Conservation (phyloP, 2,888 invertebrate species). For the Trichopria drosophilae region DNA sequence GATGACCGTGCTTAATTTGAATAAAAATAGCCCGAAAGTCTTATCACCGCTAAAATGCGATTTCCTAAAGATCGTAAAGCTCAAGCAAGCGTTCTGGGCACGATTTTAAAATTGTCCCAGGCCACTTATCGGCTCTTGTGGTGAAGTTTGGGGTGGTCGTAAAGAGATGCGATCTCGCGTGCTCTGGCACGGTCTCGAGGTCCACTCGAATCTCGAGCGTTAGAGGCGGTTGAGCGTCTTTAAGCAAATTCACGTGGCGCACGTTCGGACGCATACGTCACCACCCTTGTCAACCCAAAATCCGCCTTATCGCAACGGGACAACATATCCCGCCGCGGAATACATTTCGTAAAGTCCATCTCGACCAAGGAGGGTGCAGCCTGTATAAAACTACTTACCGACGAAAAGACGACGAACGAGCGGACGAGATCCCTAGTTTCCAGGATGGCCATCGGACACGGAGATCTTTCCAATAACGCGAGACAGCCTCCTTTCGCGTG, state of each 20-base stretch:
- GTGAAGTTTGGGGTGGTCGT: constrained; percentile 8
- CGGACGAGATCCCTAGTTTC: background rate
- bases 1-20: too few relatives aligned
- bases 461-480: too few relatives aligned
- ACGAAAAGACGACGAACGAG: background rate
- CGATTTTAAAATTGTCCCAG: constrained; percentile 26
- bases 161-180: constrained; percentile 25
- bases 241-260: constrained; percentile 28
- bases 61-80: constrained; percentile 25
- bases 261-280: constrained; percentile 28
- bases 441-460: too few relatives aligned
- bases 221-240: constrained; percentile 1
- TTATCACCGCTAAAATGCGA: constrained; percentile 29
- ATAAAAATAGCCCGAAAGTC: constrained; percentile 11
- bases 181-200: background rate
- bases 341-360: constrained; percentile 29
- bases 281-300: constrained; percentile 36
- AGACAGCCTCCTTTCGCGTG: too few relatives aligned
- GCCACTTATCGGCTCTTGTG: constrained; percentile 21
- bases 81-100: too few relatives aligned
- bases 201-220: background rate
- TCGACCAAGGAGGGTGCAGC: too few relatives aligned
- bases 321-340: constrained; percentile 27
- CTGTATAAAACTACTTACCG: too few relatives aligned
- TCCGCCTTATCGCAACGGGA: constrained; percentile 33